A percentile compares a stretch with the other conserved stretches of the same genome.
phyloP scores from a whole-genome alignment of 2,888 invertebrate species.

The Morpho helenor region DNA sequence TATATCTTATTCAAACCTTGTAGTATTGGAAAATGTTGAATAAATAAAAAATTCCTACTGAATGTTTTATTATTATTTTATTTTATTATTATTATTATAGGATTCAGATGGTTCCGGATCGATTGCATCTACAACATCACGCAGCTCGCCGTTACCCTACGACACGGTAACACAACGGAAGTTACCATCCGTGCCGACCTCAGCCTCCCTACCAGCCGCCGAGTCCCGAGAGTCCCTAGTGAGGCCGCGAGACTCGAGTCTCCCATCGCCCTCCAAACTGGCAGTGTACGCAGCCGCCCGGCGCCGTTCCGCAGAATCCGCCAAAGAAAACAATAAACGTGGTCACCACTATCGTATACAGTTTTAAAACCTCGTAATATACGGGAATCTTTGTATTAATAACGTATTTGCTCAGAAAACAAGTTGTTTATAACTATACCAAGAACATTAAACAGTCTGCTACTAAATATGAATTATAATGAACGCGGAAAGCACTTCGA shows the following conservation, averaged over 20 bases:
- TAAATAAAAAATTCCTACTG: neutral
- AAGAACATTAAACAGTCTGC: no score
- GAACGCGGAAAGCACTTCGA: neutral
- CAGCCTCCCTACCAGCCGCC: slow-evolving; percentile 70
- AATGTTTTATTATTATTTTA: no score
- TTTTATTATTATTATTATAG: slow-evolving; percentile 34
- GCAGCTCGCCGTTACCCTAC: slow-evolving; percentile 67
- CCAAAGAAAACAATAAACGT: slow-evolving; percentile 76
- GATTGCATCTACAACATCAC: slow-evolving; percentile 65
- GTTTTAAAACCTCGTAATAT: slow-evolving; percentile 64
- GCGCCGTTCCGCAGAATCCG: slow-evolving; percentile 79
- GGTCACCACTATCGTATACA: slow-evolving; percentile 85
- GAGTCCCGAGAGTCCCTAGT: slow-evolving; percentile 73
- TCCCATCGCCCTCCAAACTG: slow-evolving; percentile 82
- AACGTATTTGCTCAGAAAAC: neutral
- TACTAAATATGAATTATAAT: neutral
- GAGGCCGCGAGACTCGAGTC: slow-evolving; percentile 66
- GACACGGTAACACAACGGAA: slow-evolving; percentile 57
- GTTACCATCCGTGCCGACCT: slow-evolving; percentile 69
- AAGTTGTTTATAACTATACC: no score
- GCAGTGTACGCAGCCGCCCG: slow-evolving; percentile 77
- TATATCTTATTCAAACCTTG: neutral
- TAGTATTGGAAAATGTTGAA: neutral
- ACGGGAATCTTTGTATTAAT: neutral
- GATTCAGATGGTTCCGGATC: slow-evolving; percentile 71